Conservation (phyloP, 2,797 vertebrate species). For the Lophura swinhoii region DNA sequence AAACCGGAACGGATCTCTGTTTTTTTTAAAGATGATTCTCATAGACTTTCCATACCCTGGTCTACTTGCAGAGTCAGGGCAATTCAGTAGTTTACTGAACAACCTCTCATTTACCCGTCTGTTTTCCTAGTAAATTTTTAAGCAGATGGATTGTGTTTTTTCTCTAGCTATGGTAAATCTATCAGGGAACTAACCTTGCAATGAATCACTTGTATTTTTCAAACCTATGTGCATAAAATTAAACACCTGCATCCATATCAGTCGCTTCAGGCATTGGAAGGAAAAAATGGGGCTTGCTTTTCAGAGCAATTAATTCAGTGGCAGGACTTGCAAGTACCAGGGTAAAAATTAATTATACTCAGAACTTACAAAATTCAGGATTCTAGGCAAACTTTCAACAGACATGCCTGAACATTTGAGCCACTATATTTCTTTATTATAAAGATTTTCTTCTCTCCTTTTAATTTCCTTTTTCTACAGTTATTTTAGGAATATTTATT, state of each 20-base stretch:
- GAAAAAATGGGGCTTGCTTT: conserved; percentile 11
- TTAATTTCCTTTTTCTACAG: neutral
- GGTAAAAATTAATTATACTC: neutral
- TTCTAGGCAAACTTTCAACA: neutral
- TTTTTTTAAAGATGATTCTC: neutral
- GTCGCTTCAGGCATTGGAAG: conserved; percentile 1
- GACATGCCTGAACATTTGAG: neutral
- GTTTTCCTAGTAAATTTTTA: conserved; percentile 7
- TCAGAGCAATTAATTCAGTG: conserved; percentile 12
- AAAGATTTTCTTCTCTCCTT: neutral
- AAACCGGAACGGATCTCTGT: neutral
- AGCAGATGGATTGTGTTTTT: neutral
- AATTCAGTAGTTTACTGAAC: neutral
- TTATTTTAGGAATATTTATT: neutral
- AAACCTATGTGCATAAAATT: conserved; percentile 22
- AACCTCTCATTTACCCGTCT: conserved; percentile 1
- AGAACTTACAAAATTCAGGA: neutral
- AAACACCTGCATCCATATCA: neutral
- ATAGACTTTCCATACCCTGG: neutral
- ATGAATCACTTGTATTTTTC: conserved; percentile 55
- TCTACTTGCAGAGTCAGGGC: neutral
- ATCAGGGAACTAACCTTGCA: conserved; percentile 20
- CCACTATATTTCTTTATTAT: neutral
- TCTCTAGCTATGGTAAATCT: neutral
- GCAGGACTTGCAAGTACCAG: neutral